These are phyloP conservation scores for Dallia pectoralis DNA, from an alignment of 2,797 vertebrate genomes.

Conservation along the genomic window DNA sequence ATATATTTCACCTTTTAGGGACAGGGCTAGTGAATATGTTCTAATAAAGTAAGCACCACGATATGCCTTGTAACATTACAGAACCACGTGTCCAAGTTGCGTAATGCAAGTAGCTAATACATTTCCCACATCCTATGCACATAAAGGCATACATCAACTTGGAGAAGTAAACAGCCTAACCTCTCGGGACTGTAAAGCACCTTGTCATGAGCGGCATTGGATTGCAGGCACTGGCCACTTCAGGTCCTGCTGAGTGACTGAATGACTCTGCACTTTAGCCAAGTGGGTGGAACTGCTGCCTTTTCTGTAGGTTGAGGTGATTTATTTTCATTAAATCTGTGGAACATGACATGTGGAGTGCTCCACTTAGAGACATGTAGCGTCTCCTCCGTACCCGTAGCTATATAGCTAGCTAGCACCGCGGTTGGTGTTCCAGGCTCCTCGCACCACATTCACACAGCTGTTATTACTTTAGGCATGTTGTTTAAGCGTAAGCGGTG, in stretches of 20 bases:
- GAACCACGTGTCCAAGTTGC: slow-evolving; percentile 22
- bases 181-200: slow-evolving; percentile 15
- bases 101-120: slow-evolving; percentile 29
- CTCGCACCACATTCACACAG: slow-evolving; percentile 34
- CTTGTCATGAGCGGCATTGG: slow-evolving; percentile 11
- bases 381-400: neutral
- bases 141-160: slow-evolving; percentile 33
- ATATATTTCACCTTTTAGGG: slow-evolving; percentile 21
- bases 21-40: slow-evolving; percentile 35
- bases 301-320: neutral
- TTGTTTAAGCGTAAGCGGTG: slow-evolving; percentile 56
- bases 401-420: neutral
- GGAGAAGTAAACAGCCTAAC: neutral
- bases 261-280: slow-evolving; percentile 16
- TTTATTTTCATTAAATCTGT: neutral
- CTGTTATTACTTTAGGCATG: slow-evolving; percentile 58
- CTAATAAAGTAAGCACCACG: slow-evolving; percentile 37
- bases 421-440: slow-evolving; percentile 10
- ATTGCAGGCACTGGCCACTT: slow-evolving; percentile 28
- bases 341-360: neutral
- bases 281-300: slow-evolving; percentile 16
- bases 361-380: neutral
- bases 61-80: slow-evolving; percentile 27
- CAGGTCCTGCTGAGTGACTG: slow-evolving; percentile 3
- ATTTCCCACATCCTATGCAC: slow-evolving; percentile 15